Percentiles rank a stretch among this genome's conserved stretches.
These are phyloP conservation scores for Sebastes trivittatus DNA, from an alignment of 2,797 vertebrate species.

Conservation along the genomic window DNA sequence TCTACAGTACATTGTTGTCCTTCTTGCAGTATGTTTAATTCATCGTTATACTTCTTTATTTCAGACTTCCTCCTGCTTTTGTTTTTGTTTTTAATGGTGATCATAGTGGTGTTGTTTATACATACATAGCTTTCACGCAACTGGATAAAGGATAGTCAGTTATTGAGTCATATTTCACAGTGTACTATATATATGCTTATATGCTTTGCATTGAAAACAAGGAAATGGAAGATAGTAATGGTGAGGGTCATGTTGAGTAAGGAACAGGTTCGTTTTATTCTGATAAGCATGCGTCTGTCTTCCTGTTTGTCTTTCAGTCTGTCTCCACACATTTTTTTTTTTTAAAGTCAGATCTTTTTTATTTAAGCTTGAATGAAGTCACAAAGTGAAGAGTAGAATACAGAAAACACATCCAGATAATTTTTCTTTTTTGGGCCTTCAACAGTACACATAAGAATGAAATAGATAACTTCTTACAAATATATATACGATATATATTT, in stretches of 20 bases:
- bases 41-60: constrained; percentile 71
- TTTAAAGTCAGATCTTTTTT: constrained; percentile 46
- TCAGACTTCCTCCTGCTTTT: constrained; percentile 66
- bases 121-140: constrained; percentile 67
- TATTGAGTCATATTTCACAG: constrained; percentile 66
- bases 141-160: constrained; percentile 71
- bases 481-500: constrained; percentile 79
- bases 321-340: constrained; percentile 62
- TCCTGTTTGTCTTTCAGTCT: constrained; percentile 67
- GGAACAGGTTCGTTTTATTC: constrained; percentile 71
- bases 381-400: constrained; percentile 57
- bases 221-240: constrained; percentile 58
- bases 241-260: constrained; percentile 58
- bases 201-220: constrained; percentile 70
- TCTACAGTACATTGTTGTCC: constrained; percentile 77
- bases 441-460: constrained; percentile 71
- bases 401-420: constrained; percentile 62
- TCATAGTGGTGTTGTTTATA: constrained; percentile 77
- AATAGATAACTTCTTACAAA: constrained; percentile 76
- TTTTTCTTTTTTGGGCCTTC: constrained; percentile 57
- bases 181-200: constrained; percentile 70
- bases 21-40: constrained; percentile 78
- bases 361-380: constrained; percentile 64
- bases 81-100: constrained; percentile 55
- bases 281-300: constrained; percentile 67